A percentile compares a stretch with the other conserved stretches of the same genome.
These are phyloP conservation scores for Sigmodon hispidus DNA, from an alignment of 2,113 vertebrate genomes.

Conservation along the genomic window DNA sequence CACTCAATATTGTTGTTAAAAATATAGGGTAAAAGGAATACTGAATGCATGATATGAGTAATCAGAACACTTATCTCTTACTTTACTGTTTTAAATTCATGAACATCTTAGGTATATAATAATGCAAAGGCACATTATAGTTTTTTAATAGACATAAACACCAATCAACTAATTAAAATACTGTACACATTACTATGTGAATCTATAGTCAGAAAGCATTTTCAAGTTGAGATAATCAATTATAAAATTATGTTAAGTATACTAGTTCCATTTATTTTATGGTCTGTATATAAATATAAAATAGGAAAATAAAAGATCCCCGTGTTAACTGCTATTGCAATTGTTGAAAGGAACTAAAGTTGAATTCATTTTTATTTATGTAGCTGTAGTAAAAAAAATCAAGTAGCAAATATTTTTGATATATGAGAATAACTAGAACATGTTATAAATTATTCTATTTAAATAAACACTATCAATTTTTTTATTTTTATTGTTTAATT, in stretches of 20 bases:
- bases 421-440: not conserved
- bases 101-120: not conserved
- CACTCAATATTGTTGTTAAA: not conserved
- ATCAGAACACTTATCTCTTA: not conserved
- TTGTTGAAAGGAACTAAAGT: not conserved
- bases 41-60: not conserved
- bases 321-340: not conserved
- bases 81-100: not conserved
- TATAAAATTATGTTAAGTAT: not conserved
- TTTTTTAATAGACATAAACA: not conserved
- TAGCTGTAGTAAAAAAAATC: not conserved
- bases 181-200: not conserved
- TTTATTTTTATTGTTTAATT: not conserved
- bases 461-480: not conserved
- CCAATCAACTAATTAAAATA: not conserved
- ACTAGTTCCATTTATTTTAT: not conserved
- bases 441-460: slow-evolving; percentile 7
- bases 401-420: not conserved
- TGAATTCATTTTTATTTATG: not conserved
- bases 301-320: not conserved
- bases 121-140: not conserved
- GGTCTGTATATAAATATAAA: not conserved
- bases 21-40: not conserved
- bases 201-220: not conserved
- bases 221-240: not conserved